phyloP scores from a whole-genome alignment of 2,888 invertebrate genomes.

The Sinotaia quadrata region DNA sequence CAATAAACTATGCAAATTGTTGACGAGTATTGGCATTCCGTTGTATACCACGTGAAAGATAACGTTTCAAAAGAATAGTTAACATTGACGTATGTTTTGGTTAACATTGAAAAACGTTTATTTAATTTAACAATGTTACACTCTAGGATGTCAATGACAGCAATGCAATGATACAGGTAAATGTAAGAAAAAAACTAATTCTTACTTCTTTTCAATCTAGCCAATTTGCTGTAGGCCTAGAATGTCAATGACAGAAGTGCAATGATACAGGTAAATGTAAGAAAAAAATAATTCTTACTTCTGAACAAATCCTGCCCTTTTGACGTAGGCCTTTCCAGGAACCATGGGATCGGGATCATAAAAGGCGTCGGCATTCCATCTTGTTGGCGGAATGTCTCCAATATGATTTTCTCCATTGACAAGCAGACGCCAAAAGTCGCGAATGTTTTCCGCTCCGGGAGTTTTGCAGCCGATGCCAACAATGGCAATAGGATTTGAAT shows the following conservation, averaged over 20 bases:
- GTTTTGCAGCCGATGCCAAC: constrained; percentile 55
- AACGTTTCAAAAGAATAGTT: too few species aligned
- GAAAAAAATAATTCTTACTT: constrained; percentile 39
- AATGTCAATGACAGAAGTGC: too few species aligned
- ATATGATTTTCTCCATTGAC: constrained; percentile 57
- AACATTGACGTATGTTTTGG: too few species aligned
- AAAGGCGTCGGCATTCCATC: constrained; percentile 52
- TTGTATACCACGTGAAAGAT: too few species aligned
- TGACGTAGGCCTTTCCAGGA: constrained; percentile 47
- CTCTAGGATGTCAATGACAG: too few species aligned
- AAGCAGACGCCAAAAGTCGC: constrained; percentile 56
- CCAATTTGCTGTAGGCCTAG: constrained; percentile 27
- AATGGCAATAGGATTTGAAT: constrained; percentile 53
- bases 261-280: not conserved
- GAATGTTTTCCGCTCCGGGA: constrained; percentile 52
- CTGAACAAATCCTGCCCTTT: constrained; percentile 45
- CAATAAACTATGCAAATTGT: too few species aligned
- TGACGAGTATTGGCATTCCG: too few species aligned
- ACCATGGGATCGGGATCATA: constrained; percentile 46
- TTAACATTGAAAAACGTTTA: too few species aligned
- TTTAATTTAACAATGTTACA: too few species aligned
- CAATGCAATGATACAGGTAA: too few species aligned
- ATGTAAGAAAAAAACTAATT: not conserved
- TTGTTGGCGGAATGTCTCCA: constrained; percentile 45
- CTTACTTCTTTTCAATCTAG: constrained; percentile 46